Conservation (phyloP, 2,888 invertebrate genomes). For the Eledona agricola region DNA sequence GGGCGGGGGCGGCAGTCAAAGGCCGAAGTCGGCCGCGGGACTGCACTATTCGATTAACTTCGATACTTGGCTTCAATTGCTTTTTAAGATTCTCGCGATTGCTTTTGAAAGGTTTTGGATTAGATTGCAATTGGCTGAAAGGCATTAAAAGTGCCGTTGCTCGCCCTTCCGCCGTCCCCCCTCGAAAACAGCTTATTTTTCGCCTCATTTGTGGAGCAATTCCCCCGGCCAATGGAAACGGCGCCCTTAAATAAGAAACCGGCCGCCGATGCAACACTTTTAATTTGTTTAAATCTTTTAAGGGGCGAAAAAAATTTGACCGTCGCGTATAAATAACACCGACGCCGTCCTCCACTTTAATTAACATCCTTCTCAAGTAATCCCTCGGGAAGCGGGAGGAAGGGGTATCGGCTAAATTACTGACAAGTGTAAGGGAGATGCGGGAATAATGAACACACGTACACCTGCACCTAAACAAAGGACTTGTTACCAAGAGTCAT, state of each 20-base stretch:
- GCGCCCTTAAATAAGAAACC: conserved; percentile 54
- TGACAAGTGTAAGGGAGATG: conserved; percentile 38
- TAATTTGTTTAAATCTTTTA: conserved; percentile 46
- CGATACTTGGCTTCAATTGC: conserved; percentile 62
- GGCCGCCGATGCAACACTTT: conserved; percentile 45
- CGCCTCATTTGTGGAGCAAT: conserved; percentile 62
- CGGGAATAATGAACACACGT: conserved; percentile 59
- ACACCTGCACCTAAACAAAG: conserved; percentile 52
- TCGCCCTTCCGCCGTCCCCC: conserved; percentile 34
- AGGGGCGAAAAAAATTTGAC: neutral
- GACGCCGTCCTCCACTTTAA: conserved; percentile 43
- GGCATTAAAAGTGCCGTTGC: conserved; percentile 60
- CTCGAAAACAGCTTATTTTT: conserved; percentile 61
- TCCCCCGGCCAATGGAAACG: conserved; percentile 56
- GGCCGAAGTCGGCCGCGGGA: conserved; percentile 34
- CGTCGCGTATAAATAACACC: conserved; percentile 34
- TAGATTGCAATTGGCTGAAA: conserved; percentile 63
- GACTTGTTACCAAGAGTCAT: conserved; percentile 41
- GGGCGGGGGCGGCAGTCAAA: conserved; percentile 21
- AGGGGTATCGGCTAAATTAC: conserved; percentile 68
- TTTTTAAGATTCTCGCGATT: conserved; percentile 63
- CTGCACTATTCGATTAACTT: conserved; percentile 60
- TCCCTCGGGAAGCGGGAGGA: conserved; percentile 60
- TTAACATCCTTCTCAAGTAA: conserved; percentile 51
- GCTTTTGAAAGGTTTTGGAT: conserved; percentile 62